These are phyloP conservation scores for Orius insidiosus DNA, from an alignment of 1,140 invertebrate genomes.

Conservation along the genomic window DNA sequence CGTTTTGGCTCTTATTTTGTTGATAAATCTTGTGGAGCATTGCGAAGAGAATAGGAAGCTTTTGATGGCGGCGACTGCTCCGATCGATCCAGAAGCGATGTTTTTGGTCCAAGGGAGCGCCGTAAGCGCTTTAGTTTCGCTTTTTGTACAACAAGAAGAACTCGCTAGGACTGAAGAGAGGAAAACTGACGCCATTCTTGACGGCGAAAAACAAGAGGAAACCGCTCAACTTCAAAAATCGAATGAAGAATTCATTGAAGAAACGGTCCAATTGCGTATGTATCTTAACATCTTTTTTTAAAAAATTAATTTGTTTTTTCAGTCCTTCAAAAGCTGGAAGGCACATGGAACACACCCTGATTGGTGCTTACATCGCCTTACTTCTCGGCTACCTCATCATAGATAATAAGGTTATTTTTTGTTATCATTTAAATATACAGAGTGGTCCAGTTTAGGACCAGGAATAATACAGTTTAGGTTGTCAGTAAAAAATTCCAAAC, in stretches of 20 bases:
- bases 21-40: conserved; percentile 87
- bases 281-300: conserved; percentile 18
- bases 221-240: conserved; percentile 39
- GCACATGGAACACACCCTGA: conserved; percentile 96
- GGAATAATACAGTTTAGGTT: no score
- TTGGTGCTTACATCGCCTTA: conserved; percentile 85
- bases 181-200: conserved; percentile 76
- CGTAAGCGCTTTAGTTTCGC: conserved; percentile 44
- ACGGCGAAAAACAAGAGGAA: conserved; percentile 43
- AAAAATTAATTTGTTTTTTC: conserved; percentile 21
- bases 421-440: no score
- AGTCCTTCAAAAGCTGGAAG: conserved; percentile 88
- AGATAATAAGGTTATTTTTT: conserved; percentile 44
- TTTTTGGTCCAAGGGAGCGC: conserved; percentile 30
- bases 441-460: no score
- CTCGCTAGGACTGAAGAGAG: conserved; percentile 67
- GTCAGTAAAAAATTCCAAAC: no score
- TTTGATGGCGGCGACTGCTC: conserved; percentile 50
- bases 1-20: conserved; percentile 73
- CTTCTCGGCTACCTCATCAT: conserved; percentile 82
- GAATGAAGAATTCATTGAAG: conserved; percentile 70
- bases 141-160: conserved; percentile 57
- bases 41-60: conserved; percentile 61
- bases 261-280: conserved; percentile 83
- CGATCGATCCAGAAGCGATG: conserved; percentile 41